Percentiles rank a stretch among this genome's conserved stretches.
phyloP scores from a whole-genome alignment of 1,140 invertebrate genomes.

The Pentalonia nigronervosa region DNA sequence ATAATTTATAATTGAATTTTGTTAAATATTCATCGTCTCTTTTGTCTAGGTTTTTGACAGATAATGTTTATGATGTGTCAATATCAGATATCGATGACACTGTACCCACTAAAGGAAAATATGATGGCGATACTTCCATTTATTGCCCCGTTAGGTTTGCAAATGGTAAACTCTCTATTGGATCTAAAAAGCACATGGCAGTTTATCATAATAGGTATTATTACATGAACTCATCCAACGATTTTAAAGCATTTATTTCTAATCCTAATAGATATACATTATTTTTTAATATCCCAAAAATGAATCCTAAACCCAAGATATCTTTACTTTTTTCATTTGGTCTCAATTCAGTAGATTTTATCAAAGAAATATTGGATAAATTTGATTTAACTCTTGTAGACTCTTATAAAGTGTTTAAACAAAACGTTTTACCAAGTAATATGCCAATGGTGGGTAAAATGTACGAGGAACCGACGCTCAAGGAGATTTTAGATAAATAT shows the following conservation, averaged over 20 bases:
- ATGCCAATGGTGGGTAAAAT: constrained; percentile 35
- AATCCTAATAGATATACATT: not conserved
- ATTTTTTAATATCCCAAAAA: not conserved
- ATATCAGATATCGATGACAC: not conserved
- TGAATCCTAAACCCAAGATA: constrained; percentile 11
- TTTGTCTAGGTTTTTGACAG: not conserved
- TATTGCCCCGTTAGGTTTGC: constrained; percentile 3
- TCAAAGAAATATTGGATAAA: not conserved
- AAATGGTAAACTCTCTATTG: not conserved
- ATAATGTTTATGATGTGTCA: not conserved
- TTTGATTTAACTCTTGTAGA: constrained; percentile 13
- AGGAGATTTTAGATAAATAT: not conserved
- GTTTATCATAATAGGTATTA: constrained; percentile 42
- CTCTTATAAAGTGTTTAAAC: not conserved
- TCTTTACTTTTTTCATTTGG: not conserved
- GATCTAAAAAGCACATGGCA: constrained; percentile 10
- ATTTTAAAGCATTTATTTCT: not conserved
- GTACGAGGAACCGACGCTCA: constrained; percentile 21
- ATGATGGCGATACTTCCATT: constrained; percentile 38
- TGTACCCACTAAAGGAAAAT: not conserved
- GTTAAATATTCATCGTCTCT: not conserved
- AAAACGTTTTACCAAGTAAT: not conserved
- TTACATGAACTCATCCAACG: not conserved
- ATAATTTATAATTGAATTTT: not conserved
- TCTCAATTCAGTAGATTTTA: not conserved